Conservation (phyloP, 2,113 vertebrate genomes). For the Saiga tatarica region DNA sequence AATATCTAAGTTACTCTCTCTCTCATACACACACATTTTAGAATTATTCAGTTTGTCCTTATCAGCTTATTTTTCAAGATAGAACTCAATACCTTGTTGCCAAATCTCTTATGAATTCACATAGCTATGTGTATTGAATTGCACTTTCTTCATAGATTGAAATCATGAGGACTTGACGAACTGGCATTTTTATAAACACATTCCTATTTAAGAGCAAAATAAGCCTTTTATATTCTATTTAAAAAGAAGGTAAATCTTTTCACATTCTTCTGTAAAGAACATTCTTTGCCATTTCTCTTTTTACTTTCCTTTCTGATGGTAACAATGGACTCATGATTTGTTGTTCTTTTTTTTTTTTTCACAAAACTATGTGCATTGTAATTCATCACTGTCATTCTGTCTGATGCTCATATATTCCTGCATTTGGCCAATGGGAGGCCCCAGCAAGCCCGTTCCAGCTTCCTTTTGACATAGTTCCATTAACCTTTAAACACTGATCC, state of each 20-base stretch:
- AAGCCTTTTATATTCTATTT: background rate
- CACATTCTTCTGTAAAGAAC: background rate
- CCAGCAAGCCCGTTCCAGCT: background rate
- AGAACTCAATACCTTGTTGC: background rate
- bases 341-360: background rate
- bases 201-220: background rate
- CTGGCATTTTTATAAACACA: background rate
- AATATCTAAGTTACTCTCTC: background rate
- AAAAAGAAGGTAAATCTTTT: background rate
- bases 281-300: background rate
- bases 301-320: background rate
- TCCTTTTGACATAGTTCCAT: conserved; percentile 60
- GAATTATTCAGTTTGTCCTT: background rate
- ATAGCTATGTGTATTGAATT: background rate
- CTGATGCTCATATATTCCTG: background rate
- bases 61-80: background rate
- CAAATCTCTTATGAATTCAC: background rate
- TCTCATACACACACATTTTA: background rate
- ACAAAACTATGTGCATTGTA: background rate
- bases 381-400: conserved; percentile 57
- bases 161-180: background rate
- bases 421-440: background rate
- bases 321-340: background rate
- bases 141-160: background rate
- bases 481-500: conserved; percentile 54